Evolutionary conservation across 1,140 invertebrate genomes (phyloP).

Genomic region (Temnothorax curvispinosus): DNA sequence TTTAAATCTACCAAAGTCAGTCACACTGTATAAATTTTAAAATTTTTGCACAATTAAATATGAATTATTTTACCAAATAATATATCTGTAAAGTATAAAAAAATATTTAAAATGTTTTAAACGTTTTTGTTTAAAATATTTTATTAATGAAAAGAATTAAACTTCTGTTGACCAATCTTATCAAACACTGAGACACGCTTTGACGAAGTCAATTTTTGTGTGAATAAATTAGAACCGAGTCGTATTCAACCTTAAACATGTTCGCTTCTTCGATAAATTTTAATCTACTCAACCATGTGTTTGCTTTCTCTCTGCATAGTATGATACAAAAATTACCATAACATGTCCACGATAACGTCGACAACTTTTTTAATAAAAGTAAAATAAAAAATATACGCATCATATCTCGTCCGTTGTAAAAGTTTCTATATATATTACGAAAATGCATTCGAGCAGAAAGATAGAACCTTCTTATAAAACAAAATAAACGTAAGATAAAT

Average conservation of each 20-base stretch:
- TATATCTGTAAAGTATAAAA: not conserved
- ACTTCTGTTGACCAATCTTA: not conserved
- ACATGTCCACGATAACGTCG: not conserved
- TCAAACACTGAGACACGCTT: not conserved
- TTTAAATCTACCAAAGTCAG: not conserved
- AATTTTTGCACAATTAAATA: not conserved
- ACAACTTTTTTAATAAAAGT: conserved; percentile 43
- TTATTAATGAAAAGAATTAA: not conserved
- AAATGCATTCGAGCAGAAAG: not conserved
- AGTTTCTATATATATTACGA: conserved; percentile 15
- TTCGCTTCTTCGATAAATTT: conserved; percentile 18
- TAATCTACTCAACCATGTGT: not conserved
- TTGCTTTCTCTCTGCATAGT: conserved; percentile 13
- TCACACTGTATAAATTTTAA: not conserved
- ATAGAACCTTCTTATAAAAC: not conserved
- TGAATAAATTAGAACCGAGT: not conserved
- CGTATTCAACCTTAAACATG: not conserved
- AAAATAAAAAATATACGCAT: conserved; percentile 28
- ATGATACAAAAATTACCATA: conserved; percentile 22
- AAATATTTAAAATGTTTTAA: not conserved
- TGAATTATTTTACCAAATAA: not conserved
- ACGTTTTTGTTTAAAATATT: not conserved
- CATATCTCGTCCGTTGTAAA: not conserved
- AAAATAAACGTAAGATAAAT: conserved; percentile 18
- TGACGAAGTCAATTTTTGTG: not conserved